phyloP scores from a whole-genome alignment of 2,797 vertebrate genomes.

The Tachyglossus aculeatus region DNA sequence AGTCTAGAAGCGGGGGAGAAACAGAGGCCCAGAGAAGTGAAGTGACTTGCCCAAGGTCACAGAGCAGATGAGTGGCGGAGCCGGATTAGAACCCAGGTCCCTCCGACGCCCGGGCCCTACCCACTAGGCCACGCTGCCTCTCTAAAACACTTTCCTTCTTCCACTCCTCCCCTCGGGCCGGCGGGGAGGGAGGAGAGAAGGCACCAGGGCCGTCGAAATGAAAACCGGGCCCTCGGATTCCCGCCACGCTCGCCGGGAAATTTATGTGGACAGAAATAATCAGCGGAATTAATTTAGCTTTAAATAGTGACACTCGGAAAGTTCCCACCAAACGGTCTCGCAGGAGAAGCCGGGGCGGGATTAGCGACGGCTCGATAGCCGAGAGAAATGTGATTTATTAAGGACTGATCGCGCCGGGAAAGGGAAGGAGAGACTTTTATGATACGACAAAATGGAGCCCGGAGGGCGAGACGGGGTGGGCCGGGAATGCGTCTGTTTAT shows the following conservation, averaged over 20 bases:
- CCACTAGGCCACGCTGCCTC: too few species aligned
- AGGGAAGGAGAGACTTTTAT: background rate
- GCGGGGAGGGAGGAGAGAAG: background rate
- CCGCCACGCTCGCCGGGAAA: slow-evolving; percentile 22
- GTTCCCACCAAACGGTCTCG: slow-evolving; percentile 62
- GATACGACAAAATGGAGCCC: background rate
- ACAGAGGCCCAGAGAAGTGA: too few species aligned
- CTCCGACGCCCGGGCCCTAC: too few species aligned
- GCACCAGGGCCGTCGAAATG: too few species aligned
- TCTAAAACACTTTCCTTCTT: too few species aligned
- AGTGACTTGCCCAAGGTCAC: too few species aligned
- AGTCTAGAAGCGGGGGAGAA: too few species aligned
- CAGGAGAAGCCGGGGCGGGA: slow-evolving; percentile 59
- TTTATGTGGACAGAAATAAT: slow-evolving; percentile 62
- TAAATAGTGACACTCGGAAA: slow-evolving; percentile 57
- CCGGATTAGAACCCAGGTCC: too few species aligned
- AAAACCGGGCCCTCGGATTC: background rate
- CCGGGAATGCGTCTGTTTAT: too few species aligned
- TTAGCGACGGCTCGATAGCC: slow-evolving; percentile 59
- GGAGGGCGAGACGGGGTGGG: too few species aligned
- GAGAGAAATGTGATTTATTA: slow-evolving; percentile 62
- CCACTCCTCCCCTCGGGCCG: background rate
- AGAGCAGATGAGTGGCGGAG: too few species aligned
- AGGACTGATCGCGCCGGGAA: slow-evolving; percentile 40
- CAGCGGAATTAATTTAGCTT: slow-evolving; percentile 62